Evolutionary conservation across 2,797 vertebrate genomes (phyloP).

Genomic region (Myripristis murdjan): DNA sequence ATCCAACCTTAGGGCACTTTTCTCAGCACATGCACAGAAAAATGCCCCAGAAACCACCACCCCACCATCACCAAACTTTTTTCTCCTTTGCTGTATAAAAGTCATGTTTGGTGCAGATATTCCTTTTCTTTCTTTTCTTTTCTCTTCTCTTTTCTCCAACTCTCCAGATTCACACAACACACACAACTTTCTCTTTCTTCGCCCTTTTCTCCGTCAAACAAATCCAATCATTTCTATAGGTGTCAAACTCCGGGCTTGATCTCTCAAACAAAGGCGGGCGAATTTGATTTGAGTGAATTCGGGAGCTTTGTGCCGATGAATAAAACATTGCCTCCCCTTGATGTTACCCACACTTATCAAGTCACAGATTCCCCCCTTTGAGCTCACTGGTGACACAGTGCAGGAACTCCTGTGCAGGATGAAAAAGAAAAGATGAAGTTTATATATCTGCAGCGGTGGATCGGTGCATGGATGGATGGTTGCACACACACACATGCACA

Average conservation of each 20-base stretch:
- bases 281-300: conserved; percentile 86
- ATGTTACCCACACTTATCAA: conserved; percentile 86
- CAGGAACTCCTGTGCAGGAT: conserved; percentile 69
- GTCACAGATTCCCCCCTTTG: conserved; percentile 80
- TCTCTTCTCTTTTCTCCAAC: conserved; percentile 27
- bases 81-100: too few relatives aligned
- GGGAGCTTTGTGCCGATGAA: conserved; percentile 85
- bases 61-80: too few relatives aligned
- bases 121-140: conserved; percentile 18
- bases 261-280: conserved; percentile 84
- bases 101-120: too few relatives aligned
- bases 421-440: conserved; percentile 72
- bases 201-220: conserved; percentile 64
- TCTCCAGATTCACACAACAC: conserved; percentile 36
- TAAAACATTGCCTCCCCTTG: conserved; percentile 86
- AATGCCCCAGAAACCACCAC: too few relatives aligned
- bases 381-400: conserved; percentile 71
- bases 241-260: conserved; percentile 84
- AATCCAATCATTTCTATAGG: conserved; percentile 85
- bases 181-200: conserved; percentile 40
- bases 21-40: too few relatives aligned
- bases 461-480: conserved; percentile 1
- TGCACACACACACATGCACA: too few relatives aligned
- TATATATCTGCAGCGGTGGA: conserved; percentile 68
- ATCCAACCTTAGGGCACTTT: too few relatives aligned